These are phyloP conservation scores for Caenorhabditis becei DNA, from an alignment of 2,888 invertebrate genomes.

Conservation along the genomic window DNA sequence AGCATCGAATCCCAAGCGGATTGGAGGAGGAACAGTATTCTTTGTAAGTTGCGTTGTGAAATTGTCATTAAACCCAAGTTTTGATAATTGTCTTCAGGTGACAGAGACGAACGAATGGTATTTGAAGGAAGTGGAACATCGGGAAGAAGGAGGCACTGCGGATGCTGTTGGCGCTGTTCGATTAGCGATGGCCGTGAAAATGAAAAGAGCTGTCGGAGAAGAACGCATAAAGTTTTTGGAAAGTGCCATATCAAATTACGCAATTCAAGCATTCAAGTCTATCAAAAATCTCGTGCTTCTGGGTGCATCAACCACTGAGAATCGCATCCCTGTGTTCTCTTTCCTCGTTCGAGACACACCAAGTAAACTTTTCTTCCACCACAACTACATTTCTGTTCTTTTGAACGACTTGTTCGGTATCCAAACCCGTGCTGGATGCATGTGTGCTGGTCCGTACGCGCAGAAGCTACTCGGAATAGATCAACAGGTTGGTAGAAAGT, in stretches of 20 bases:
- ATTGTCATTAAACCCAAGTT: neutral
- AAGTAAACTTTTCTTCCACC: constrained; percentile 88
- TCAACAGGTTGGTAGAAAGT: constrained; percentile 82
- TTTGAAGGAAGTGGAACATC: constrained; percentile 83
- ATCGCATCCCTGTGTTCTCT: constrained; percentile 89
- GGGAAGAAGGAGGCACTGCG: constrained; percentile 74
- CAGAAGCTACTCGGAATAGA: constrained; percentile 91
- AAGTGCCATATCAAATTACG: neutral
- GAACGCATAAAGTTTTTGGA: constrained; percentile 86
- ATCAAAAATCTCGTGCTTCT: constrained; percentile 29
- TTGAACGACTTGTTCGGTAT: constrained; percentile 94
- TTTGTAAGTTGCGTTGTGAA: constrained; percentile 82
- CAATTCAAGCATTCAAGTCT: neutral
- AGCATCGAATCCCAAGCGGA: constrained; percentile 84
- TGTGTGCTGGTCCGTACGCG: constrained; percentile 90
- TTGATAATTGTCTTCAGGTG: constrained; percentile 58
- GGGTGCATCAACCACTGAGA: neutral
- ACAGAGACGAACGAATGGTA: constrained; percentile 83
- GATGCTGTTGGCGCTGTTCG: constrained; percentile 85
- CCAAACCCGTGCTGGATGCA: constrained; percentile 82
- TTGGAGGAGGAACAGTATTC: constrained; percentile 85
- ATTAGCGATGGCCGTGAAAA: constrained; percentile 90
- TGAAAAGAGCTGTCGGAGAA: constrained; percentile 89
- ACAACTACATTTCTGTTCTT: constrained; percentile 91
- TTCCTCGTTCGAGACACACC: constrained; percentile 87